These are phyloP conservation scores for Salpingus planirostris DNA, from an alignment of 2,888 invertebrate species.

Conservation along the genomic window DNA sequence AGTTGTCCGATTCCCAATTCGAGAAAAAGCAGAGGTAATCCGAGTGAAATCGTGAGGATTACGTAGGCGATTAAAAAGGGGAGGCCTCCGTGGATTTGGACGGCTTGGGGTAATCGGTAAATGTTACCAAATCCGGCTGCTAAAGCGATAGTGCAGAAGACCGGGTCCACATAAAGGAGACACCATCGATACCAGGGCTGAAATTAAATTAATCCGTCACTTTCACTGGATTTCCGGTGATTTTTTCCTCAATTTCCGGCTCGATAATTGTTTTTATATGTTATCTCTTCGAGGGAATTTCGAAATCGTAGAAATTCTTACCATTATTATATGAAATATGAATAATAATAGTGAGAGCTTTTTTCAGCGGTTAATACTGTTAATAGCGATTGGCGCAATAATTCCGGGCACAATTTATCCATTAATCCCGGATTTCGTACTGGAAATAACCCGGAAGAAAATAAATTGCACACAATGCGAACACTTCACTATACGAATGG, in stretches of 20 bases:
- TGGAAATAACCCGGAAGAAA: too few relatives aligned
- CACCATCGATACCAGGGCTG: constrained; percentile 40
- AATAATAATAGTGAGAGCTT: too few relatives aligned
- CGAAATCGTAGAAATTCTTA: too few relatives aligned
- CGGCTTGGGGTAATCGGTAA: constrained; percentile 51
- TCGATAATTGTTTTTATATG: neutral
- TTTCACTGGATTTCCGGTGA: constrained; percentile 10
- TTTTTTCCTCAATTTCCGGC: constrained; percentile 11
- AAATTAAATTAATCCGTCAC: constrained; percentile 21
- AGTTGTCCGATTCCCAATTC: constrained; percentile 57
- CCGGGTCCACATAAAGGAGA: constrained; percentile 39
- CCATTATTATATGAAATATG: too few relatives aligned
- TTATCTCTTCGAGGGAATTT: too few relatives aligned
- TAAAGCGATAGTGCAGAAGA: constrained; percentile 48
- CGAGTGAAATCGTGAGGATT: constrained; percentile 43
- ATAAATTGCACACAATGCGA: too few relatives aligned
- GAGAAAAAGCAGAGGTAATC: constrained; percentile 50
- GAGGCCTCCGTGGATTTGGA: constrained; percentile 50
- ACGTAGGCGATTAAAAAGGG: constrained; percentile 48
- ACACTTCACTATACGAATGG: too few relatives aligned
- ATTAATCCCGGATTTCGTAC: too few relatives aligned
- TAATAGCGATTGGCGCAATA: too few relatives aligned
- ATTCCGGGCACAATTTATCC: too few relatives aligned
- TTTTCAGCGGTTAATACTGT: too few relatives aligned
- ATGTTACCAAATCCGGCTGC: constrained; percentile 49